These are phyloP conservation scores for Drosophila orena DNA, from an alignment of 1,140 invertebrate genomes.

Conservation along the genomic window DNA sequence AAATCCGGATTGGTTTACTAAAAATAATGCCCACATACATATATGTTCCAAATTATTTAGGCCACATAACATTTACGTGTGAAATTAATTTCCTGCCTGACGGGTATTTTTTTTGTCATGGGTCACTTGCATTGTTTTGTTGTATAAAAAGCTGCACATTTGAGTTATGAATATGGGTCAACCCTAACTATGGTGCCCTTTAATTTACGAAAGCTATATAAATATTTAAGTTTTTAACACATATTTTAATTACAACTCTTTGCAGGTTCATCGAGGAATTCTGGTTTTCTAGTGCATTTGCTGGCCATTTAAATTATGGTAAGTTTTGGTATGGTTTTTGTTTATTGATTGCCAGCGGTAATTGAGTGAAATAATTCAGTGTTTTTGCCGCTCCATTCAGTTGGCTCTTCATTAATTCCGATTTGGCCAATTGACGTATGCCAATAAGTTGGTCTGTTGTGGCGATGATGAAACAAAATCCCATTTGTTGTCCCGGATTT, in stretches of 20 bases:
- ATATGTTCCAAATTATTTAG: no score
- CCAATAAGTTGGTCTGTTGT: slow-evolving; percentile 52
- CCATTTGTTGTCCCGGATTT: slow-evolving; percentile 34
- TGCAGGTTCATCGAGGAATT: slow-evolving; percentile 46
- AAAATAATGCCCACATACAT: no score
- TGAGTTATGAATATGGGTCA: no score
- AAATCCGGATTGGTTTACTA: no score
- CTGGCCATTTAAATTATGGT: slow-evolving; percentile 65
- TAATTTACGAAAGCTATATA: slow-evolving; percentile 1
- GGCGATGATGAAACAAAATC: slow-evolving; percentile 32
- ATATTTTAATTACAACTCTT: not conserved
- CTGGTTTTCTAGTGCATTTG: slow-evolving; percentile 32
- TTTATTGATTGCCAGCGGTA: slow-evolving; percentile 20
- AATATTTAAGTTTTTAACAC: slow-evolving; percentile 8
- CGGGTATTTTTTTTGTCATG: not conserved
- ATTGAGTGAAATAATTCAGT: slow-evolving; percentile 35
- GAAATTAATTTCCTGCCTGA: not conserved
- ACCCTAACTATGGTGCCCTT: not conserved
- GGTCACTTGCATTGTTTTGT: not conserved
- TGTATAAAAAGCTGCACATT: not conserved
- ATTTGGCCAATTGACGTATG: slow-evolving; percentile 61
- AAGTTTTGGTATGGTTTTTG: slow-evolving; percentile 32
- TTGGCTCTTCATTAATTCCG: slow-evolving; percentile 57
- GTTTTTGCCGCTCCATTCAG: slow-evolving; percentile 16
- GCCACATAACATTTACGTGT: not conserved